These are phyloP conservation scores for Crax fasciolata DNA, from an alignment of 2,797 vertebrate species.

Conservation along the genomic window DNA sequence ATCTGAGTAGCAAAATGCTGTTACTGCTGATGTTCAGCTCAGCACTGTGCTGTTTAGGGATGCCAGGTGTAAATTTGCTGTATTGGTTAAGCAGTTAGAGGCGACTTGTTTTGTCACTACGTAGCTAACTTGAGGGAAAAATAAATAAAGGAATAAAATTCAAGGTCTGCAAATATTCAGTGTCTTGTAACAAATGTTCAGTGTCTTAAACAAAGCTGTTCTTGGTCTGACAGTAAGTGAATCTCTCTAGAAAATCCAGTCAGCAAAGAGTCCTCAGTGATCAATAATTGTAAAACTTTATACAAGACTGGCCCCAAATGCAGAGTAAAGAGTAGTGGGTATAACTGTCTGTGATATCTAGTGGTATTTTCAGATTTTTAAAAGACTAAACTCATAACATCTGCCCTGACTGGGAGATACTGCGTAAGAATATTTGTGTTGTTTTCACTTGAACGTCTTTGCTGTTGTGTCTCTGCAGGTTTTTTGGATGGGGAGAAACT, in stretches of 20 bases:
- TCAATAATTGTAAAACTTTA: neutral
- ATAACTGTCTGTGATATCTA: neutral
- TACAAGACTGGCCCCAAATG: neutral
- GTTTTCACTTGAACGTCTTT: neutral
- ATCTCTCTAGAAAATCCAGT: neutral
- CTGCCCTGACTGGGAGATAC: neutral
- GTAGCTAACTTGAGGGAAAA: neutral
- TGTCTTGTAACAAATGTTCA: neutral
- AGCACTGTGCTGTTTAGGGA: neutral
- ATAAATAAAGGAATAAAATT: neutral
- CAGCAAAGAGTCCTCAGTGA: neutral
- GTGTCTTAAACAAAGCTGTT: neutral
- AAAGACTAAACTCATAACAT: neutral
- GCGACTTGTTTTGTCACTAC: neutral
- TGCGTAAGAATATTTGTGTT: neutral
- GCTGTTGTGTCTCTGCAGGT: neutral
- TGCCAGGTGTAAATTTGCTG: neutral
- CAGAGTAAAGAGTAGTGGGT: neutral
- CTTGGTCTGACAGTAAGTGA: neutral
- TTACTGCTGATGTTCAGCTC: neutral
- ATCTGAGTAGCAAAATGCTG: slow-evolving; percentile 8
- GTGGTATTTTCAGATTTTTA: neutral
- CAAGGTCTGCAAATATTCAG: neutral
- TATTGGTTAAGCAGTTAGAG: neutral
- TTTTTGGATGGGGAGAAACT: neutral